Evolutionary conservation across 1,140 invertebrate genomes (phyloP).

Genomic region (Drosophila ohnishii): DNA sequence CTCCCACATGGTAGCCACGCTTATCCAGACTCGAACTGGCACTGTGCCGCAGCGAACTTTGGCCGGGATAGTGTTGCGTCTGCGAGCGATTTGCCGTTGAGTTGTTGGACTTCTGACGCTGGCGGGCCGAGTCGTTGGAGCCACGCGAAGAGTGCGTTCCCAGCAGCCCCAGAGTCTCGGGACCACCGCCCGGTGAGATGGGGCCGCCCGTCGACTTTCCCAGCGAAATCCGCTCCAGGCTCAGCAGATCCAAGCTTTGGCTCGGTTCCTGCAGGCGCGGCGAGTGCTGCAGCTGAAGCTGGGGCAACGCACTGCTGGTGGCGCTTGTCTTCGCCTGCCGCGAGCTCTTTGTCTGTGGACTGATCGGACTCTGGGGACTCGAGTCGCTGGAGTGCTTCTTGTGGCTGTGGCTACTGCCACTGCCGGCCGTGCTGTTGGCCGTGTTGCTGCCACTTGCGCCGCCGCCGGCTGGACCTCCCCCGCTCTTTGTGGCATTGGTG

Average conservation of each 20-base stretch:
- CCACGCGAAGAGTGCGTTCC: constrained; percentile 74
- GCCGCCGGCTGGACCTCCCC: constrained; percentile 31
- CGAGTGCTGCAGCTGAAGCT: constrained; percentile 59
- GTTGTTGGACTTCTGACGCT: constrained; percentile 66
- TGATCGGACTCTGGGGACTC: constrained; percentile 82
- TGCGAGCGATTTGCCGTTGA: constrained; percentile 67
- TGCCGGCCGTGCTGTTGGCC: constrained; percentile 69
- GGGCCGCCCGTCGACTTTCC: constrained; percentile 49
- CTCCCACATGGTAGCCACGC: constrained; percentile 70
- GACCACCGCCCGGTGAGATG: constrained; percentile 64
- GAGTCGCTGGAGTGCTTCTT: constrained; percentile 83
- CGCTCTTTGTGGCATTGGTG: constrained; percentile 65
- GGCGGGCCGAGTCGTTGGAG: constrained; percentile 72
- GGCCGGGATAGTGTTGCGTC: constrained; percentile 56
- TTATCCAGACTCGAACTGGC: constrained; percentile 83
- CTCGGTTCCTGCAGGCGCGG: constrained; percentile 64
- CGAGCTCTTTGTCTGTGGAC: constrained; percentile 77
- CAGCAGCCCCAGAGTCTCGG: constrained; percentile 73
- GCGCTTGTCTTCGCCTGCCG: constrained; percentile 70
- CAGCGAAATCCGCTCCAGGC: constrained; percentile 69
- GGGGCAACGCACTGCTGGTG: constrained; percentile 65
- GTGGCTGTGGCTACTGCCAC: constrained; percentile 66
- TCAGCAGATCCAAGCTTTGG: constrained; percentile 66
- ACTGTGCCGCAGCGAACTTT: constrained; percentile 69
- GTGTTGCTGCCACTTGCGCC: constrained; percentile 72